phyloP scores from a whole-genome alignment of 2,797 vertebrate species.

The Karalla daura region DNA sequence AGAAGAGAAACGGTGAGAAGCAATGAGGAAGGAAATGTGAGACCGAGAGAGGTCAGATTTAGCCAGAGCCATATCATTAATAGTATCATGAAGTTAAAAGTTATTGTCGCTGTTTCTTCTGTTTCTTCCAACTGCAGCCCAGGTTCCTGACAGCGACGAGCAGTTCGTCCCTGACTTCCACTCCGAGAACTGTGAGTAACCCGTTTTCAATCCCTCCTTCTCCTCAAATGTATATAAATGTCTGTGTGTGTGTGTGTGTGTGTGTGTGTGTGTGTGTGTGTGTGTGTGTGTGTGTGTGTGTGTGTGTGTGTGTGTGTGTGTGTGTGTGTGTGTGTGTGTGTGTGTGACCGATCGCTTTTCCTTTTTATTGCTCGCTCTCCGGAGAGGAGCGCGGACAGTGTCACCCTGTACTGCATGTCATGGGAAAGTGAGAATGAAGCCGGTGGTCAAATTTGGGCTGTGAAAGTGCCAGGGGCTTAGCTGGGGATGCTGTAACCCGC shows the following conservation, averaged over 20 bases:
- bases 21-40: neutral
- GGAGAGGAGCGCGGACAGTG: neutral
- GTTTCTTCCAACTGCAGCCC: slow-evolving; percentile 85
- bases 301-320: too few relatives aligned
- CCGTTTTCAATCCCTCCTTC: slow-evolving; percentile 13
- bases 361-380: neutral
- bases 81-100: slow-evolving; percentile 21
- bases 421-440: slow-evolving; percentile 18
- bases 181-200: slow-evolving; percentile 95
- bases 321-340: neutral
- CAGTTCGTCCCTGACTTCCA: slow-evolving; percentile 98
- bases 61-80: slow-evolving; percentile 22
- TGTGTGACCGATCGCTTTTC: neutral
- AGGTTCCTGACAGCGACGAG: slow-evolving; percentile 98
- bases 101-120: slow-evolving; percentile 25
- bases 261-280: neutral
- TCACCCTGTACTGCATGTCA: slow-evolving; percentile 15
- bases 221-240: neutral
- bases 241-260: neutral
- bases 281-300: neutral
- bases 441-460: slow-evolving; percentile 44
- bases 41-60: slow-evolving; percentile 6
- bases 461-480: slow-evolving; percentile 63
- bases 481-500: slow-evolving; percentile 46
- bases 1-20: slow-evolving; percentile 22